phyloP scores from a whole-genome alignment of 2,113 vertebrate genomes.

The Parus major region DNA sequence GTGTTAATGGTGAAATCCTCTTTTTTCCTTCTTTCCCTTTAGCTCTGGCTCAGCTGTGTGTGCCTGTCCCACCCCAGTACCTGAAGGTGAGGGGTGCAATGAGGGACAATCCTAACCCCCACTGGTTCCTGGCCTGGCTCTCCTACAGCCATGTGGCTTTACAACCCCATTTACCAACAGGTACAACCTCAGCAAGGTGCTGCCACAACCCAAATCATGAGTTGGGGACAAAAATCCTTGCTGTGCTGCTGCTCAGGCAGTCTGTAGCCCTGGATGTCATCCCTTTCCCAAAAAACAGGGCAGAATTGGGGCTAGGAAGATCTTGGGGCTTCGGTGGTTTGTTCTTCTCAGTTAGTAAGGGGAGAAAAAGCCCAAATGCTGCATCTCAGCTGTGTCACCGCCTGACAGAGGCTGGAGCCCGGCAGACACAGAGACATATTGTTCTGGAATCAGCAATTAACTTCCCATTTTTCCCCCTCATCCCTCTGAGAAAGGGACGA shows the following conservation, averaged over 20 bases:
- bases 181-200: background rate
- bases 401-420: background rate
- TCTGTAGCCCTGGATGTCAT: background rate
- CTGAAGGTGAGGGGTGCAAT: background rate
- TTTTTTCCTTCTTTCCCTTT: background rate
- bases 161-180: background rate
- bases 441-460: background rate
- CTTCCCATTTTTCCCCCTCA: background rate
- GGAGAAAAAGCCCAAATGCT: background rate
- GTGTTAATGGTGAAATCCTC: background rate
- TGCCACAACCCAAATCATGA: background rate
- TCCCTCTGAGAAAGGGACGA: background rate
- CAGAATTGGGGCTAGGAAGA: background rate
- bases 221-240: background rate
- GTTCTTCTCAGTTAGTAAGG: background rate
- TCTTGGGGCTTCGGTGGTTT: background rate
- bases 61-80: background rate
- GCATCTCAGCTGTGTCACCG: fast-evolving
- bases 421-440: background rate
- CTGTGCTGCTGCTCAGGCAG: background rate
- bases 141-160: background rate
- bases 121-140: background rate
- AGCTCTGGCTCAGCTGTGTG: fast-evolving
- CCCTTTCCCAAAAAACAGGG: background rate
- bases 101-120: background rate